Base-by-base conservation (phyloP, 2,888 invertebrate species). In the Hecatera dysodea region DNA sequence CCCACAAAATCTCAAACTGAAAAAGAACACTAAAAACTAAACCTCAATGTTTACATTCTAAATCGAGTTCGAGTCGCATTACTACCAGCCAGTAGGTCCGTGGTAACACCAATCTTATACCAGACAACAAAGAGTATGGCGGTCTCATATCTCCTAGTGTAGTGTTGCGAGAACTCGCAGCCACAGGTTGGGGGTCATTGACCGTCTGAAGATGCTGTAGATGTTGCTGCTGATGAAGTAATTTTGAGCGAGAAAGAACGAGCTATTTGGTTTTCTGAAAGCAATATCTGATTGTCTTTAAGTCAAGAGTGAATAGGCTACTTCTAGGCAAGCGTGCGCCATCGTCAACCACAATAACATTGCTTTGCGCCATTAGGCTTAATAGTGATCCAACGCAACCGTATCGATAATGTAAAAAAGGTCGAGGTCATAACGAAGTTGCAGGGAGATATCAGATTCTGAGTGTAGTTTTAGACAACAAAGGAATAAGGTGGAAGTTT, bases 71-170 rank as follows among this genome's bases (percentile, higher is more conserved):
- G 60, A 69, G 36, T 75, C 63, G 39, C 24, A 48, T 78, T 53
- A 67, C 66, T 46, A 42, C 27, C 42, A 17, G 11, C 12, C 22
- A 42, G n/a, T 29, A 48, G 66, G 64, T 62, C 68, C 63, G 19
- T 75, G 19, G 77, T 77, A 77, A 42, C 57, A 65, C 55, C 61
- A 52, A 33, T 59, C 62, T 73, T 68, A 24, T 52, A 17, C 68
- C 83, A 86, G 86, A 86, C 86, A 86, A 86, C 86, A 86, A 86
- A 86, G 86, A 78, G 56, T 61, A 57, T 62, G 57, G 29, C 60
- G 52, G 71, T 74, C 67, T 72, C 69, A 44, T 70, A 69, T 70
- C 80, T 78, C 52, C 44, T 36, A 71, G 72, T 67, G 65, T 61
- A 76, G 62, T 61, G 72, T 78, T 73, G 74, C 68, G 50, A 73